Evolutionary conservation across 2,888 invertebrate species (phyloP), one percentile per base, ranked within the genome.

Genomic region (Caenorhabditis japonica): DNA sequence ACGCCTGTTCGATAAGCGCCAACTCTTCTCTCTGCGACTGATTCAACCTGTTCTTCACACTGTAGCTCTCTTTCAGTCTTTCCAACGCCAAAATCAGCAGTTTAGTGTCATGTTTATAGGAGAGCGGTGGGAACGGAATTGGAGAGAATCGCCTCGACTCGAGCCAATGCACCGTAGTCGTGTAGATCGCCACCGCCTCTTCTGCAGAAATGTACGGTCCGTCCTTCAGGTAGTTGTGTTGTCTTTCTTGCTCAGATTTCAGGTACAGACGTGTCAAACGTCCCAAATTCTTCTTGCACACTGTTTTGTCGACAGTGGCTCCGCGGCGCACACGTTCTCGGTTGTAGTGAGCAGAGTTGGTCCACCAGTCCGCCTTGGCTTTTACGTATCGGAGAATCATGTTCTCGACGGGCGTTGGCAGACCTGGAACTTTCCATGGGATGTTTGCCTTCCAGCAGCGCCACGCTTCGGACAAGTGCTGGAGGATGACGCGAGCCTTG

Each of bases 301-400:
- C 99, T 0, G 99, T 99, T 89, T 99, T 99, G 89, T 99, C 99
- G 15, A 99, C 99, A 0, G 99, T 99, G 52, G 99, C 99, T n/a
- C 99, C 99, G 83, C 99, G 92, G 3, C 99, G 92, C 80, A 99
- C 99, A 85, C 99, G 91, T 89, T 99, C 99, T 41, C 99, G 92
- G 90, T 99, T 99, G 89, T 99, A 99, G 89, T 99, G 99, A 0
- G 99, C 97, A 0, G 99, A 99, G 89, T 99, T 99, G 0, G 99
- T 99, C 99, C 99, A 99, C 99, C 99, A 99, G 89, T 99, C 99
- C 0, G 99, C 99, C 88, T 99, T 99, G 93, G 99, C 97, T 89
- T 99, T 99, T 12, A 99, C 99, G 89, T 97, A 99, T 34, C 99
- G 92, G 68, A 99, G 91, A 83, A 99, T 99, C 99, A 99, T 99